A percentile compares a stretch with the other conserved stretches of the same genome.
Evolutionary conservation across 2,113 vertebrate species (phyloP).

Genomic region (Vulpes ferrilata): DNA sequence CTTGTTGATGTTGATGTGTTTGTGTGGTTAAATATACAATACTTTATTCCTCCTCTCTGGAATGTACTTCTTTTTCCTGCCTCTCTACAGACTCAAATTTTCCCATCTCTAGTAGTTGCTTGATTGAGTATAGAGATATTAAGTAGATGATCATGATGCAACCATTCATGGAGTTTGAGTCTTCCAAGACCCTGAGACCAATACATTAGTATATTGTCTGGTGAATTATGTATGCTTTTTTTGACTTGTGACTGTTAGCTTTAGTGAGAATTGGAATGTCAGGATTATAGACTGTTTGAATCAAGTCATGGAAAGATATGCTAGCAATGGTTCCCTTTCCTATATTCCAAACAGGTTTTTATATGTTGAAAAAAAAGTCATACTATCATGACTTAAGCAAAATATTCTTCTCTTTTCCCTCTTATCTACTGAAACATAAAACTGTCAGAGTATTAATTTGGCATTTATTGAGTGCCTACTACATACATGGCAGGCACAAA

Average conservation of each 20-base stretch:
- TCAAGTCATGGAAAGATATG: not conserved
- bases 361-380: not conserved
- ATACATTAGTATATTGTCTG: not conserved
- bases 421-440: not conserved
- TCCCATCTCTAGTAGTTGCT: not conserved
- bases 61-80: not conserved
- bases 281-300: not conserved
- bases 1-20: not conserved
- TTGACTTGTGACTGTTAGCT: not conserved
- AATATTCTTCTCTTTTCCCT: not conserved
- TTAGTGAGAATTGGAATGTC: not conserved
- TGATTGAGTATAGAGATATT: not conserved
- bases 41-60: not conserved
- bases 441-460: not conserved
- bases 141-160: not conserved
- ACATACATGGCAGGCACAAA: not conserved
- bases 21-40: not conserved
- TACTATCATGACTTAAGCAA: not conserved
- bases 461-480: not conserved
- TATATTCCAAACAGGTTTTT: not conserved
- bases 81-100: not conserved
- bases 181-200: not conserved
- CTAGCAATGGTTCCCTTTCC: not conserved
- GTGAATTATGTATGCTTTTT: not conserved
- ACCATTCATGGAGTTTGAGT: not conserved